These are phyloP conservation scores for Camponotus pennsylvanicus DNA, from an alignment of 1,140 invertebrate genomes.

Conservation along the genomic window DNA sequence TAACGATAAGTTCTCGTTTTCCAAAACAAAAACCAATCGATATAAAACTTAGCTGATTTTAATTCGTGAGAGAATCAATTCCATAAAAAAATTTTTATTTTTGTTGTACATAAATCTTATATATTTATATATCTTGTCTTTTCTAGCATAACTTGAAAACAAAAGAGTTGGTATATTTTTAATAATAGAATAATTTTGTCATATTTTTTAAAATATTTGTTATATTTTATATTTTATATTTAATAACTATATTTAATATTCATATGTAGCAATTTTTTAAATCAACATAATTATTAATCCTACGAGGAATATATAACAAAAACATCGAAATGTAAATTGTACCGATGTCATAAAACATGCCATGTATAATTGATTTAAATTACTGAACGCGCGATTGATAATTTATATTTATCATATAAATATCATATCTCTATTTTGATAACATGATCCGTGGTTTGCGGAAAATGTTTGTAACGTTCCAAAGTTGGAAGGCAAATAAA, in stretches of 20 bases:
- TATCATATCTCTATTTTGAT: not conserved
- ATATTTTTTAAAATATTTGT: not conserved
- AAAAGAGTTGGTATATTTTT: not conserved
- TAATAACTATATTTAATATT: not conserved
- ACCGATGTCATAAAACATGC: not conserved
- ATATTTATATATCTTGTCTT: not conserved
- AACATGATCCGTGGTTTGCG: constrained; percentile 50
- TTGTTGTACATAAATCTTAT: constrained; percentile 8
- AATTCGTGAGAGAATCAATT: constrained; percentile 11
- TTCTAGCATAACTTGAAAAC: not conserved
- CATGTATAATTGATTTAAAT: constrained; percentile 34
- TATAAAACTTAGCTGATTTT: not conserved
- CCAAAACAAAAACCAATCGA: not conserved
- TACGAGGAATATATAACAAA: not conserved
- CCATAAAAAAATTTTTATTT: not conserved
- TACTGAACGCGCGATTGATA: constrained; percentile 8
- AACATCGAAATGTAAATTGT: not conserved
- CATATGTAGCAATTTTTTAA: too few relatives aligned
- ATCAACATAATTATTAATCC: not conserved
- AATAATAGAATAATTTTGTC: not conserved
- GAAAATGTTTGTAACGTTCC: constrained; percentile 47
- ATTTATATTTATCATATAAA: constrained; percentile 47
- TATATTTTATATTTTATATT: not conserved
- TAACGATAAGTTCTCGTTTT: not conserved
- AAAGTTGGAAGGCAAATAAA: constrained; percentile 56